Conservation (phyloP, 2,888 invertebrate species). For the Charanyca ferruginea region DNA sequence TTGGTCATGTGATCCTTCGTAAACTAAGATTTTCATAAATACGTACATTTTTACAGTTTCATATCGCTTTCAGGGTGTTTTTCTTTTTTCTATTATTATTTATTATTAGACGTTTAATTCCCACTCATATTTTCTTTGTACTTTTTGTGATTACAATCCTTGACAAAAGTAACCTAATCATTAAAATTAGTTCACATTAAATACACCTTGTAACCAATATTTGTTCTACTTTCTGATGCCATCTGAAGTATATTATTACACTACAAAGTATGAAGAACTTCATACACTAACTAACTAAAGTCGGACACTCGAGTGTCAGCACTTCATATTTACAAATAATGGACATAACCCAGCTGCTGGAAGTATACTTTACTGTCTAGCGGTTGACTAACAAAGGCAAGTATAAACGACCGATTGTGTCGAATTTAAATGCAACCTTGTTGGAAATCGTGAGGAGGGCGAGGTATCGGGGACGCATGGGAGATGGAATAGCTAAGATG, state of each 20-base stretch:
- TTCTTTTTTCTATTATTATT: slow-evolving; percentile 69
- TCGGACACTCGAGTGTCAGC: slow-evolving; percentile 70
- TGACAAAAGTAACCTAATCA: slow-evolving; percentile 82
- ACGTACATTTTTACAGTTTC: slow-evolving; percentile 81
- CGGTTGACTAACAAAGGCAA: slow-evolving; percentile 57
- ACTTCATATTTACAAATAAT: slow-evolving; percentile 80
- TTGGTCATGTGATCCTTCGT: slow-evolving; percentile 77
- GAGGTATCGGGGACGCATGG: slow-evolving; percentile 25
- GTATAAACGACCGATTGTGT: slow-evolving; percentile 61
- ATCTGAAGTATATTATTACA: slow-evolving; percentile 79
- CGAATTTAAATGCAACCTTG: slow-evolving; percentile 58
- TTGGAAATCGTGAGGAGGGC: slow-evolving; percentile 36
- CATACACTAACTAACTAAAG: slow-evolving; percentile 79
- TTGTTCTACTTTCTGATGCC: slow-evolving; percentile 84
- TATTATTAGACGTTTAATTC: slow-evolving; percentile 74
- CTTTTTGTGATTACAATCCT: slow-evolving; percentile 83
- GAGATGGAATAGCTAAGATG: slow-evolving; percentile 43
- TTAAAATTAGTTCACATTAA: slow-evolving; percentile 81
- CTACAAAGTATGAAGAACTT: slow-evolving; percentile 79
- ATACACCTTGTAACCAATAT: slow-evolving; percentile 80
- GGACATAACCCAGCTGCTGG: slow-evolving; percentile 70
- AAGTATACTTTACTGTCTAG: slow-evolving; percentile 64
- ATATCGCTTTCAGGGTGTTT: slow-evolving; percentile 73
- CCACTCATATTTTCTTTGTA: slow-evolving; percentile 85
- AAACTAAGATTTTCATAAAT: slow-evolving; percentile 77